Evolutionary conservation across 2,113 vertebrate genomes (phyloP).

Genomic region (Petroica traversi): DNA sequence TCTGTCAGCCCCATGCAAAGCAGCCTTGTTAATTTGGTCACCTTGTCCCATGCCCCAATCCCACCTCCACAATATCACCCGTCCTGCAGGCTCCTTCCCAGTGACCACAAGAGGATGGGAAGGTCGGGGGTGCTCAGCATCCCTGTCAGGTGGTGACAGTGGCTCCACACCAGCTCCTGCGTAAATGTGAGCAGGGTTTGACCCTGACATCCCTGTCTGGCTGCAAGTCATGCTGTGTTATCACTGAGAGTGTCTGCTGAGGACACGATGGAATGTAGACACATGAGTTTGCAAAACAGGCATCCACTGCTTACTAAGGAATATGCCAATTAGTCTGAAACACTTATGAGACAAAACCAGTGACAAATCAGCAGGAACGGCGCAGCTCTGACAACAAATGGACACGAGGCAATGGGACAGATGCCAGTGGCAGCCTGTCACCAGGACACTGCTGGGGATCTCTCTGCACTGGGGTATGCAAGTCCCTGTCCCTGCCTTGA

Average conservation of each 20-base stretch:
- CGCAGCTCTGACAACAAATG: neutral
- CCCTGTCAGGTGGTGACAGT: neutral
- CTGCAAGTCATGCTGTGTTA: neutral
- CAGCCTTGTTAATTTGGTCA: neutral
- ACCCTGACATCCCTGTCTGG: neutral
- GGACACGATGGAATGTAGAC: neutral
- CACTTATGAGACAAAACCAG: neutral
- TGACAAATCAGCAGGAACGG: neutral
- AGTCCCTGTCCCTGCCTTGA: neutral
- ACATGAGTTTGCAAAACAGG: neutral
- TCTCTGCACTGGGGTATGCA: neutral
- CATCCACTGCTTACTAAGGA: neutral
- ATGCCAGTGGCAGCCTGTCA: neutral
- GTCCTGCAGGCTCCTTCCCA: neutral
- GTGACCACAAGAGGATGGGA: neutral
- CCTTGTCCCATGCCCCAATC: neutral
- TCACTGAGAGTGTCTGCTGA: neutral
- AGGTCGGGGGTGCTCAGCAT: fast-evolving
- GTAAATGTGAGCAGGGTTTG: neutral
- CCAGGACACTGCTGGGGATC: neutral
- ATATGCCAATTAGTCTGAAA: neutral
- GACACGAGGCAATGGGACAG: neutral
- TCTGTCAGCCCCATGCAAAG: neutral
- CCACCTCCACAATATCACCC: neutral
- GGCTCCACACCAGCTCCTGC: neutral